Conservation (phyloP, 2,888 invertebrate species). For the Ceraclea dissimilis region DNA sequence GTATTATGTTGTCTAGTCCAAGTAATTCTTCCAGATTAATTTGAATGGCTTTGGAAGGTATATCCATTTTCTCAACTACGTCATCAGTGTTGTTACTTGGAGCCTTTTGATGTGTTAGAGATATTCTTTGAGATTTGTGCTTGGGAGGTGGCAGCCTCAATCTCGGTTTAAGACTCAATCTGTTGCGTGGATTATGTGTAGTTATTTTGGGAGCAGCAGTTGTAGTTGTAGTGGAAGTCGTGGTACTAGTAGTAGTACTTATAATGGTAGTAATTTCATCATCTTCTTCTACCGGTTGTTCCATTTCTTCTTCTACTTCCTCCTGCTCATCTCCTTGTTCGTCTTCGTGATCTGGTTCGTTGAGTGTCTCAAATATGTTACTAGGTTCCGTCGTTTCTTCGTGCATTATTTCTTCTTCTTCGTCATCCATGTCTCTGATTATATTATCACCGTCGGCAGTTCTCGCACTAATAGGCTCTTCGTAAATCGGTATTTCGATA, state of each 20-base stretch:
- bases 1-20: conserved; percentile 26
- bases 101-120: conserved; percentile 3
- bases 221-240: conserved; percentile 24
- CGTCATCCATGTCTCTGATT: conserved; percentile 25
- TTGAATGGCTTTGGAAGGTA: conserved; percentile 20
- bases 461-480: conserved; percentile 27
- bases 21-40: conserved; percentile 34
- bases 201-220: conserved; percentile 14
- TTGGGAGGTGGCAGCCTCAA: conserved; percentile 23
- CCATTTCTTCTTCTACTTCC: not conserved
- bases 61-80: conserved; percentile 2
- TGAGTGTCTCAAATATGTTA: not conserved
- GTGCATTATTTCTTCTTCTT: conserved; percentile 12
- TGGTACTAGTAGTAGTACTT: conserved; percentile 26
- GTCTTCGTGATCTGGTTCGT: too few species aligned
- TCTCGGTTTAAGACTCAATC: conserved; percentile 23
- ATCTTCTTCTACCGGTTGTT: conserved; percentile 9
- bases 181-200: conserved; percentile 15
- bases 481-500: not conserved
- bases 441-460: too few species aligned
- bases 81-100: not conserved
- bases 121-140: conserved; percentile 19
- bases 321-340: conserved; percentile 23
- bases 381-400: conserved; percentile 12
- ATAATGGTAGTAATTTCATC: conserved; percentile 22